Base-by-base conservation (phyloP, 2,797 vertebrate species). In the Sebastes oblongus region DNA sequence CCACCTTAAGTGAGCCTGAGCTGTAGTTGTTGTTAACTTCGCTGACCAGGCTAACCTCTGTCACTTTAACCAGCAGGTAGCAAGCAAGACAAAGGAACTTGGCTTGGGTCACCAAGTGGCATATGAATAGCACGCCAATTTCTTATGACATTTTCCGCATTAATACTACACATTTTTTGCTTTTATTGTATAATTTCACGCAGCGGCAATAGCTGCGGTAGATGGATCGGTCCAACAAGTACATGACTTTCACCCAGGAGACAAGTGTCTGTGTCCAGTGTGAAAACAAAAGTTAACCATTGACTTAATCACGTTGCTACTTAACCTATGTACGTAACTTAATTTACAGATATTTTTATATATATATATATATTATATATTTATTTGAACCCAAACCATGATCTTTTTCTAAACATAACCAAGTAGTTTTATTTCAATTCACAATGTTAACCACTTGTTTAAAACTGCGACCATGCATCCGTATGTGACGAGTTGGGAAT, bases 81-180 rank as follows among this genome's bases (percentile, higher is more conserved):
- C 16, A 46, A 46, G 16, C 16, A 46, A 46, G 42, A 18, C 42
- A 18, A 0, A 18, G 42, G 42, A 46, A 46, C 16, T 46, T 46
- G 42, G 16, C 16, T 46, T 46, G 6, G 42, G 42, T 52, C 50
- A 52, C 50, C 20, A 52, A 52, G 0, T 52, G 18, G 20, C 50
- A 9, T 20, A 52, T 52, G 50, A 52, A 0, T 52, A 52, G 50
- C 20, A 3, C 2, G 14, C 6, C 24, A 58, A 27, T 18, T 16
- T 0, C 20, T 20, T 52, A 20, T 20, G 50, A 0, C 0, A 52
- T 52, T 52, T 52, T 0, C 46, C 8, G 18, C 18, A 20, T 18
- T 50, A 50, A 4, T 20, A 6, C 46, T 50, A 50, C 1, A 14
- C 0, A 42, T 6, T 6, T 42, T 46, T 7, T 16, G 42, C 42